Base-by-base conservation (phyloP, 1,140 invertebrate species). In the Lerema accius region DNA sequence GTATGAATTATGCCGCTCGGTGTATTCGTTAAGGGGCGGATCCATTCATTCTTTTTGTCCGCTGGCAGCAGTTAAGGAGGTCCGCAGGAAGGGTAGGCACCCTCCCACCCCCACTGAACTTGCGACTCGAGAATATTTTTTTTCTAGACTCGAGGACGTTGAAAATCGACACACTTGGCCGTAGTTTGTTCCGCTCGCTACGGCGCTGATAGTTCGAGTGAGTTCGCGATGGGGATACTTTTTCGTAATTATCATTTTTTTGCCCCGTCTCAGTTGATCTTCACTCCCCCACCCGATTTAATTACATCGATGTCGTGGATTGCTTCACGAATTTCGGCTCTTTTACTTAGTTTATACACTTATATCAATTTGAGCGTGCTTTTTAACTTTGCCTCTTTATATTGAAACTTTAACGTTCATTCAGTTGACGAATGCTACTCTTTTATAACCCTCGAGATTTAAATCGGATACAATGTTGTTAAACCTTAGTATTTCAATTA, bases 41-140 rank as follows among this genome's bases (percentile, higher is more conserved):
- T 89, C 83, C 76, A 90, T 90, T 90, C 87, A 90, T 87, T 90
- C 87, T 90, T 90, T 90, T 90, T 90, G 87, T 86, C 83, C 85
- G 83, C 80, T 77, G 64, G 62, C 76, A 84, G 76, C 82, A 83
- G 83, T 87, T 87, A 89, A 87, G 86, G 86, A 86, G 84, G 82
- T 81, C 82, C 76, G 77, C 64, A 67, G 80, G 73, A 71, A 71
- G 77, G 72, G 72, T 63, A 51, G 71, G 46, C 58, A 40, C 65
- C 64, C 76, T 69, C 70, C 73, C 69, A 65, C 77, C 72, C 76
- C 82, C 84, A 65, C 80, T 85, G 76, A 86, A 86, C 86, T 84
- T 87, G 84, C 82, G 78, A 84, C 82, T 88, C 78, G 82, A 86
- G 84, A 84, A 87, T 86, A 86, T 86, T 89, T 89, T 89, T 32